Evolutionary conservation across 2,113 vertebrate genomes (phyloP).

Genomic region (Salvelinus alpinus): DNA sequence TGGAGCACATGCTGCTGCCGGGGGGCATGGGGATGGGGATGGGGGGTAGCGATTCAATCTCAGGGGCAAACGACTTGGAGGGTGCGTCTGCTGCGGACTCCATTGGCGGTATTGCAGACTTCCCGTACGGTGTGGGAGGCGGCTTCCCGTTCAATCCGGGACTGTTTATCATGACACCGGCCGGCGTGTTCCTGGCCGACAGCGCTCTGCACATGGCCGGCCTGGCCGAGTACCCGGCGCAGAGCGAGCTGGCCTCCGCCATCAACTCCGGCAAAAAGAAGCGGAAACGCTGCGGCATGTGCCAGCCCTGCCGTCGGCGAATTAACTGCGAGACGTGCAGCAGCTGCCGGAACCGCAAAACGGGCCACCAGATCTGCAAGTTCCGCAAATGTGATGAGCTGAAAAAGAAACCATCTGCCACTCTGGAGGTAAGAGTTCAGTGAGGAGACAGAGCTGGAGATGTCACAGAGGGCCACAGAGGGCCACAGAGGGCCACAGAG

Average conservation of each 20-base stretch:
- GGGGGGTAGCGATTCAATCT: slow-evolving; percentile 85
- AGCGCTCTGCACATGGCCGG: slow-evolving; percentile 97
- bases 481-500: background rate
- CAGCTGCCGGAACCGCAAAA: slow-evolving; percentile 99
- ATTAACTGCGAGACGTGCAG: slow-evolving; percentile 99
- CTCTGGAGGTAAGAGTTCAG: slow-evolving; percentile 90
- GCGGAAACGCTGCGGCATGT: slow-evolving; percentile 98
- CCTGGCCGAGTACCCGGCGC: slow-evolving; percentile 95
- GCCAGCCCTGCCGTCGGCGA: slow-evolving; percentile 93
- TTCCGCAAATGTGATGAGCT: slow-evolving; percentile 99
- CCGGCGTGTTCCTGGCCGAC: slow-evolving; percentile 97
- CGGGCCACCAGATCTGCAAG: slow-evolving; percentile 99
- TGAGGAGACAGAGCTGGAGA: background rate
- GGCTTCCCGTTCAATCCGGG: slow-evolving; percentile 98
- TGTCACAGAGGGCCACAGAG: background rate
- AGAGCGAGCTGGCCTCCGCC: slow-evolving; percentile 96
- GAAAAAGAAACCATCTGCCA: slow-evolving; percentile 99
- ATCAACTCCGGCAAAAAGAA: slow-evolving; percentile 99
- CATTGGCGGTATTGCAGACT: slow-evolving; percentile 91
- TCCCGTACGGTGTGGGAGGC: slow-evolving; percentile 90
- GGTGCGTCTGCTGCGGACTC: slow-evolving; percentile 88
- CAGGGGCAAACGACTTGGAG: slow-evolving; percentile 90
- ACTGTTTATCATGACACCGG: slow-evolving; percentile 99
- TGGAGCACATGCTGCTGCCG: slow-evolving; percentile 94
- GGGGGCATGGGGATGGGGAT: slow-evolving; percentile 87